A percentile compares a stretch with the other conserved stretches of the same genome.
phyloP scores from a whole-genome alignment of 1,140 invertebrate species.

The Parapsyche elsis region DNA sequence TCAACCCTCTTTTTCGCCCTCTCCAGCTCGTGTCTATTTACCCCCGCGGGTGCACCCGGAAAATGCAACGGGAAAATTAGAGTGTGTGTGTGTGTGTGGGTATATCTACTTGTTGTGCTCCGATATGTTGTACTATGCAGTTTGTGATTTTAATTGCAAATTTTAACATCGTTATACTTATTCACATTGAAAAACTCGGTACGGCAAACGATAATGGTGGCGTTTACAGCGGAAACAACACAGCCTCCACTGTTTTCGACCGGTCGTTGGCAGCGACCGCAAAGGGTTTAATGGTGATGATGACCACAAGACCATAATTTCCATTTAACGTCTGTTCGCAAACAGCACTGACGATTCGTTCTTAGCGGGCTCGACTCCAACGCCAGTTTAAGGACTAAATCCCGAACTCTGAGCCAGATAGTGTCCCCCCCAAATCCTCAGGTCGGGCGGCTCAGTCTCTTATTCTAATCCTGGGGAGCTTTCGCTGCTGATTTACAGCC shows the following conservation, averaged over 20 bases:
- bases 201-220: neutral
- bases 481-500: slow-evolving; percentile 68
- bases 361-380: slow-evolving; percentile 40
- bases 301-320: slow-evolving; percentile 17
- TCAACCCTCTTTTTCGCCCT: slow-evolving; percentile 38
- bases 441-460: slow-evolving; percentile 67
- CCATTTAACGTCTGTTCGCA: slow-evolving; percentile 11
- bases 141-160: too few relatives aligned
- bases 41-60: neutral
- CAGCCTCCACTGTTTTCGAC: neutral
- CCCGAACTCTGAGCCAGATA: slow-evolving; percentile 45
- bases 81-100: neutral
- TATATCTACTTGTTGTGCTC: slow-evolving; percentile 23
- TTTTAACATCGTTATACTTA: too few relatives aligned
- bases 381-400: slow-evolving; percentile 62
- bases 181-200: neutral
- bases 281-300: neutral
- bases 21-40: slow-evolving; percentile 7
- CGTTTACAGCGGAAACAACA: neutral
- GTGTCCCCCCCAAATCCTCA: slow-evolving; percentile 58
- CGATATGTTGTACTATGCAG: neutral
- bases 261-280: neutral
- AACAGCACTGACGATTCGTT: neutral
- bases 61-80: slow-evolving; percentile 46
- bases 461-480: slow-evolving; percentile 68